Evolutionary conservation across 2,113 vertebrate genomes (phyloP).

Genomic region (Felis chaus): DNA sequence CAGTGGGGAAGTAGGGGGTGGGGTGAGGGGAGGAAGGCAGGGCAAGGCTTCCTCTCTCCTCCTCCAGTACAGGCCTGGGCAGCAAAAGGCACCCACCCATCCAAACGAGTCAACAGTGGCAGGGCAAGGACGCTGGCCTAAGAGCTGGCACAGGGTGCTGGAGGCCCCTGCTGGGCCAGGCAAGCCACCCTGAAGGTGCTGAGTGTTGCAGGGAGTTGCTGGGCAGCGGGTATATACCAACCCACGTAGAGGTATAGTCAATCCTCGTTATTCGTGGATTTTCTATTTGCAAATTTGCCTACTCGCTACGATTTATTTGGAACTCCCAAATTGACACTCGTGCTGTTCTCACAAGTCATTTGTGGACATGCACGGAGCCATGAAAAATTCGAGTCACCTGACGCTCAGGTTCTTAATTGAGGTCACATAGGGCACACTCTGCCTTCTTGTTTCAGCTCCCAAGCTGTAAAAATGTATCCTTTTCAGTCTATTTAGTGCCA

Average conservation of each 20-base stretch:
- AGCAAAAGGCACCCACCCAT: not conserved
- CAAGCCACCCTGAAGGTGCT: not conserved
- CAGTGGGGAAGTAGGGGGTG: not conserved
- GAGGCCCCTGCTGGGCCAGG: not conserved
- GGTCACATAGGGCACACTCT: accelerated
- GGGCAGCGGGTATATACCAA: not conserved
- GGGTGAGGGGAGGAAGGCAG: not conserved
- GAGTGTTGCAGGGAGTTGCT: not conserved
- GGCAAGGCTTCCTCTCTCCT: not conserved
- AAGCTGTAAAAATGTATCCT: not conserved
- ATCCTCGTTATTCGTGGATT: not conserved
- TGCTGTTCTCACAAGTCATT: not conserved
- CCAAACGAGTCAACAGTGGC: not conserved
- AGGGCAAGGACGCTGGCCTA: not conserved
- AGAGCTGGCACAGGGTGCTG: not conserved
- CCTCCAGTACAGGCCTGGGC: not conserved
- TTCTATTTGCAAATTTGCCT: not conserved
- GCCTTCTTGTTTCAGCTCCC: not conserved
- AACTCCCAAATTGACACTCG: not conserved
- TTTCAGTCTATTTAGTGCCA: not conserved
- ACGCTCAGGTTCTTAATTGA: not conserved
- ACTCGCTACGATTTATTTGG: not conserved
- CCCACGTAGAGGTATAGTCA: no score
- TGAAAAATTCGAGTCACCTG: not conserved
- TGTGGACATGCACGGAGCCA: not conserved